These are phyloP conservation scores for Mycteria americana DNA, from an alignment of 2,797 vertebrate species.

Conservation along the genomic window DNA sequence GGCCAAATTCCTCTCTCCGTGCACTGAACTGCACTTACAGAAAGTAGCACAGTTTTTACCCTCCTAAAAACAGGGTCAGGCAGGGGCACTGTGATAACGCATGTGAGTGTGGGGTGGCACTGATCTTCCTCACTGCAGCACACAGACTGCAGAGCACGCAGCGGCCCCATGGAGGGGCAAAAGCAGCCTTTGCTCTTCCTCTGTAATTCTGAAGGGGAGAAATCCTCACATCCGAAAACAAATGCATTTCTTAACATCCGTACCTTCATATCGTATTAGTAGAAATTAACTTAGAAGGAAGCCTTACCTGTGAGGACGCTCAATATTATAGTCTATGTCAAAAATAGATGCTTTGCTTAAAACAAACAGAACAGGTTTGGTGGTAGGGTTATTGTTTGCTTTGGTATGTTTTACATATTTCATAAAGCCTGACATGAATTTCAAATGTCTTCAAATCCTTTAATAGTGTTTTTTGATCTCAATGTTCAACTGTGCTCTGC, in stretches of 20 bases:
- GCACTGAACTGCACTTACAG: neutral
- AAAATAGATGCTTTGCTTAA: neutral
- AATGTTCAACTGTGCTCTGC: neutral
- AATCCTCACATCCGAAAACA: neutral
- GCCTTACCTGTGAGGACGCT: neutral
- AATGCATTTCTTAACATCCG: neutral
- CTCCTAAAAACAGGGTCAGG: neutral
- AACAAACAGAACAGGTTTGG: neutral
- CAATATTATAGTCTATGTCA: neutral
- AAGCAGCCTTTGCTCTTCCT: neutral
- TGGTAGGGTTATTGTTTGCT: neutral
- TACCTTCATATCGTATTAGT: neutral
- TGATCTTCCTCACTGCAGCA: neutral
- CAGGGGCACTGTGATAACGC: accelerated
- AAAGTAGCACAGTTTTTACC: neutral
- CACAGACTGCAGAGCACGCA: neutral
- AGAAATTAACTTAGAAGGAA: neutral
- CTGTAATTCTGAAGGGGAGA: neutral
- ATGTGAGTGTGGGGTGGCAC: neutral
- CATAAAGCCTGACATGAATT: neutral
- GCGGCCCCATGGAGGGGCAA: neutral
- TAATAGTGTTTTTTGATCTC: neutral
- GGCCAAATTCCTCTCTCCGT: neutral
- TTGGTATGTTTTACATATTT: neutral
- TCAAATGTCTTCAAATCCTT: neutral